phyloP scores from a whole-genome alignment of 2,888 invertebrate genomes.

The Cosmia trapezina region DNA sequence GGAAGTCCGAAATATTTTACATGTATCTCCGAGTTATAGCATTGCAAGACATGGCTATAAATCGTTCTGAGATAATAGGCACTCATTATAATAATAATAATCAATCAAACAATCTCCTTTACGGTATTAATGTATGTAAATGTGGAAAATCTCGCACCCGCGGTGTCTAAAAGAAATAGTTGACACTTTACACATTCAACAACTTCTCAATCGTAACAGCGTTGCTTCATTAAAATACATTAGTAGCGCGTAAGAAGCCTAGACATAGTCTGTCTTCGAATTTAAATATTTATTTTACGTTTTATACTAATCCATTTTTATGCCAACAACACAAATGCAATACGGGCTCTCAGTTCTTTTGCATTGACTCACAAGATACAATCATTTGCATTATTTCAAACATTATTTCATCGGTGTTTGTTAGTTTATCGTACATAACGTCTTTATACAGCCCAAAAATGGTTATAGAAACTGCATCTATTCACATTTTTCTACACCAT shows the following conservation, averaged over 20 bases:
- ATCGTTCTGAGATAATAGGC: background rate
- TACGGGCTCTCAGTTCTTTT: background rate
- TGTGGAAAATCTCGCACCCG: background rate
- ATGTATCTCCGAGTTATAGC: background rate
- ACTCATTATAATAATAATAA: background rate
- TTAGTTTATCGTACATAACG: too few species aligned
- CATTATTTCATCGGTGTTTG: too few species aligned
- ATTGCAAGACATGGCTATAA: background rate
- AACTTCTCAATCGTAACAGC: background rate
- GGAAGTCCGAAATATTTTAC: background rate
- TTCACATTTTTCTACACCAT: too few species aligned
- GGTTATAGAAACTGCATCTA: too few species aligned
- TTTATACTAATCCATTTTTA: constrained; percentile 7
- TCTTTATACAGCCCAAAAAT: too few species aligned
- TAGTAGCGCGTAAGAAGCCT: constrained; percentile 34
- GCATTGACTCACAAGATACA: background rate
- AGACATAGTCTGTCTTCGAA: constrained; percentile 13
- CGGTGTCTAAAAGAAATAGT: background rate
- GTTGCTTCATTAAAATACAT: constrained; percentile 41
- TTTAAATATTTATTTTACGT: constrained; percentile 35
- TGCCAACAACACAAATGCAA: constrained; percentile 3
- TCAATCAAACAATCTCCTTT: background rate
- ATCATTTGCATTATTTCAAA: too few species aligned
- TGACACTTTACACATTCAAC: constrained; percentile 6
- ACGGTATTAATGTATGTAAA: background rate